These are phyloP conservation scores for Dysidea cf. avara DNA, from an alignment of 37 sponge, comb jelly and placozoan genomes.

Conservation along the genomic window DNA sequence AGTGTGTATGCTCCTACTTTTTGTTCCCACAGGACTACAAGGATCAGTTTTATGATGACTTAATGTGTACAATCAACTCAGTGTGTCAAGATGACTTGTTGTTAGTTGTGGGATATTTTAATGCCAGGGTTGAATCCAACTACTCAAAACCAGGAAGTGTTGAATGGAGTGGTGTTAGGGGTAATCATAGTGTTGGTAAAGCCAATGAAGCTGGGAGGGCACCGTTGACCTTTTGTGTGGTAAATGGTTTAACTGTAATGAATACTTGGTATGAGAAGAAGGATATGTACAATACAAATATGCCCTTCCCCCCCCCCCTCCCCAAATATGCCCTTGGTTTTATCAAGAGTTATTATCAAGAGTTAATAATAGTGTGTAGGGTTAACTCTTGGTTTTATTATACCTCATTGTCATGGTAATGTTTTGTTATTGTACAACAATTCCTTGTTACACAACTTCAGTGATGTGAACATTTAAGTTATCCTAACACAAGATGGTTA, in stretches of 20 bases:
- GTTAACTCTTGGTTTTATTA: no score
- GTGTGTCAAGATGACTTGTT: constrained; percentile 16
- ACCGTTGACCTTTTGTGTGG: constrained; percentile 34
- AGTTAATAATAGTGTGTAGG: no score
- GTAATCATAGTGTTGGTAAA: constrained; percentile 35
- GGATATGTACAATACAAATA: no score
- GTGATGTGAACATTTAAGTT: no score
- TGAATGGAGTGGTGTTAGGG: constrained; percentile 15
- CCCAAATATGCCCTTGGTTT: no score
- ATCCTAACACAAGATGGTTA: no score
- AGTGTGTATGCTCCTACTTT: constrained; percentile 50
- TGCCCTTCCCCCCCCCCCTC: no score
- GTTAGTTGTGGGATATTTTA: constrained; percentile 27
- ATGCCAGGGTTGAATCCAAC: constrained; percentile 5
- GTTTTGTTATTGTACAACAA: no score
- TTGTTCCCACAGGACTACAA: no score
- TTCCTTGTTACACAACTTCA: no score
- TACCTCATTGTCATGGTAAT: no score
- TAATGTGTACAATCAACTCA: constrained; percentile 1
- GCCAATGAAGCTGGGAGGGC: constrained; percentile 26
- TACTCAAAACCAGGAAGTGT: neutral
- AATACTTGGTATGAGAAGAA: constrained; percentile 50
- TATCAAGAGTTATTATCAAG: no score
- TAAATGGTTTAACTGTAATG: constrained; percentile 40
- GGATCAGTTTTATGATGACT: constrained; percentile 12